Evolutionary conservation across 2,113 vertebrate species (phyloP).

Genomic region (Pipra filicauda): DNA sequence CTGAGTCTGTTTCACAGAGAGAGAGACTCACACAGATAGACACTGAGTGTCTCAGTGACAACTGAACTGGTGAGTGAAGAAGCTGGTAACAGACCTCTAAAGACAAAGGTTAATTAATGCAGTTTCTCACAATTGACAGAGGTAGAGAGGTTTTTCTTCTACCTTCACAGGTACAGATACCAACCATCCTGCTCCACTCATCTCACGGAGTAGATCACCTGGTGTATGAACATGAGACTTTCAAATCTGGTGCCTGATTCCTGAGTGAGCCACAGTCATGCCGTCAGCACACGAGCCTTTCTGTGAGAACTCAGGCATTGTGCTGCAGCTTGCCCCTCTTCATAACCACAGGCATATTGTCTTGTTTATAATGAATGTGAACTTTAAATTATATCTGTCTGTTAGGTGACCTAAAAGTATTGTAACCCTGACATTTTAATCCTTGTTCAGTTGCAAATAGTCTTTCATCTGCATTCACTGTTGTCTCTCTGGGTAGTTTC

Average conservation of each 20-base stretch:
- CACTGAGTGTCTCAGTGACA: background rate
- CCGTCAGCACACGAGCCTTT: background rate
- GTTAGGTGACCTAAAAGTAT: background rate
- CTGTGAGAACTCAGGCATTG: background rate
- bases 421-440: background rate
- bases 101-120: background rate
- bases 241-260: background rate
- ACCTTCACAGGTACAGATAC: background rate
- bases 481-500: background rate
- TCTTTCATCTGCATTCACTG: background rate
- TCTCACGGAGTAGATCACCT: background rate
- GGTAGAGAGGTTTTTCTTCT: background rate
- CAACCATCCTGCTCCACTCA: background rate
- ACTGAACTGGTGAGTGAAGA: background rate
- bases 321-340: background rate
- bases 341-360: background rate
- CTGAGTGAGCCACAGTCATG: background rate
- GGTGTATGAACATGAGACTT: background rate
- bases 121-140: background rate
- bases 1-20: background rate
- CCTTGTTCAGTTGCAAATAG: background rate
- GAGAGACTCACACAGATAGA: background rate
- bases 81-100: background rate
- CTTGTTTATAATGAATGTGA: slow-evolving; percentile 2
- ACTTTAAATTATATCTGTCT: background rate